Evolutionary conservation across 2,113 vertebrate genomes (phyloP).

Genomic region (Pedionomus torquatus): DNA sequence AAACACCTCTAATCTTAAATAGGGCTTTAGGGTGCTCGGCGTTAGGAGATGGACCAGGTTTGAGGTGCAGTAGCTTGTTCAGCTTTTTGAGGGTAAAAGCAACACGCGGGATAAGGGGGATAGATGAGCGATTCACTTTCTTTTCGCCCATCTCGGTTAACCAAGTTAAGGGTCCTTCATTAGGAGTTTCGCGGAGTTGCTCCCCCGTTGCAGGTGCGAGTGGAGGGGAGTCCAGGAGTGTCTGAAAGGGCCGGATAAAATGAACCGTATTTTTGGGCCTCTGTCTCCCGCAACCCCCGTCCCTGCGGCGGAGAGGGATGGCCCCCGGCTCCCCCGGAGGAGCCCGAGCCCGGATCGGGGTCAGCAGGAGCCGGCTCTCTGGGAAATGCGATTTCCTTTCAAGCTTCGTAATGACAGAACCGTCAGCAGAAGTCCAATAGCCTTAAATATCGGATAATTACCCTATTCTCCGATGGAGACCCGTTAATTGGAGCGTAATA

Average conservation of each 20-base stretch:
- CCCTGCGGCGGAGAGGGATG: background rate
- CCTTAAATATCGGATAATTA: conserved; percentile 53
- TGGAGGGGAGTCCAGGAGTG: background rate
- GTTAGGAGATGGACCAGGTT: fast-evolving
- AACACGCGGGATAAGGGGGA: background rate
- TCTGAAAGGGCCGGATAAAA: background rate
- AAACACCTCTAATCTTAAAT: fast-evolving
- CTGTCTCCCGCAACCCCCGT: background rate
- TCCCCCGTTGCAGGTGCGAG: background rate
- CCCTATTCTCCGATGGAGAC: conserved; percentile 43
- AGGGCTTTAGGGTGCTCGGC: background rate
- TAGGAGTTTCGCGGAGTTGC: background rate
- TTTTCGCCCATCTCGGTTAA: fast-evolving
- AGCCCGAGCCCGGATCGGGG: background rate
- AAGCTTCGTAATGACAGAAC: background rate
- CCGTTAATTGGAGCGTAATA: conserved; percentile 69
- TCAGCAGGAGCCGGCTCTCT: background rate
- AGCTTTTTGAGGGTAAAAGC: background rate
- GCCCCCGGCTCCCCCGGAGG: background rate
- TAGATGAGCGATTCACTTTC: fast-evolving
- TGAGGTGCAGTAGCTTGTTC: background rate
- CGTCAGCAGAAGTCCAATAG: conserved; percentile 21
- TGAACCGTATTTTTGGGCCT: background rate
- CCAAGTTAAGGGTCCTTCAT: background rate
- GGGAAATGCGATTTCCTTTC: background rate